Conservation (phyloP, 2,888 invertebrate species). For the Aquatica leii region DNA sequence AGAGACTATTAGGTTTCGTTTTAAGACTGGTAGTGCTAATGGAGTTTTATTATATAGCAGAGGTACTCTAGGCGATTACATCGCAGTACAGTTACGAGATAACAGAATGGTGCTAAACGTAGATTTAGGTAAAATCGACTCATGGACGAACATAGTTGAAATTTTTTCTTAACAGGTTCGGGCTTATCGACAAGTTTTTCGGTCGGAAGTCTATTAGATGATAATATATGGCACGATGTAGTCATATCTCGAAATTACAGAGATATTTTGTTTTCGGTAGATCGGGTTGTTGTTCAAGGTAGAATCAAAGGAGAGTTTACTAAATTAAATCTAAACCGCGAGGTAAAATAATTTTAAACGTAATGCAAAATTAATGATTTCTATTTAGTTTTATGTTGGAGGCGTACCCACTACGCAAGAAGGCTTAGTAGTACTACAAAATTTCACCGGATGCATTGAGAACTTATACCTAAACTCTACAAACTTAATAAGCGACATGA, state of each 20-base stretch:
- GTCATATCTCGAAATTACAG: slow-evolving; percentile 84
- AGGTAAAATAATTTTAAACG: too few species aligned
- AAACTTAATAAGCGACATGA: slow-evolving; percentile 82
- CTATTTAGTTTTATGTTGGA: slow-evolving; percentile 83
- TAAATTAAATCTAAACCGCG: slow-evolving; percentile 88
- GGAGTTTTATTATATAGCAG: slow-evolving; percentile 91
- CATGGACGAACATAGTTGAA: neutral
- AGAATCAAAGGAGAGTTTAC: slow-evolving; percentile 91
- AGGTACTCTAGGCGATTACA: slow-evolving; percentile 93
- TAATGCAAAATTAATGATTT: too few species aligned
- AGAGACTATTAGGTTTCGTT: slow-evolving; percentile 88
- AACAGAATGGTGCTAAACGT: slow-evolving; percentile 90
- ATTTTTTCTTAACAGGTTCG: slow-evolving; percentile 68
- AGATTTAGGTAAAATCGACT: slow-evolving; percentile 73
- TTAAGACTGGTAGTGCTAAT: slow-evolving; percentile 90
- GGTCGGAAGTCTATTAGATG: slow-evolving; percentile 93
- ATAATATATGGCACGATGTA: slow-evolving; percentile 98
- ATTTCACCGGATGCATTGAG: slow-evolving; percentile 96
- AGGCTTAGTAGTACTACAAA: slow-evolving; percentile 86
- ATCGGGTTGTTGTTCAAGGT: slow-evolving; percentile 86
- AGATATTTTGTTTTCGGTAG: slow-evolving; percentile 92
- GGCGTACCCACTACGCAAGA: slow-evolving; percentile 92
- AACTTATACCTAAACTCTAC: slow-evolving; percentile 92
- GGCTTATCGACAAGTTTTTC: slow-evolving; percentile 83
- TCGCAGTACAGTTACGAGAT: slow-evolving; percentile 88